Evolutionary conservation across 2,797 vertebrate genomes (phyloP), one percentile per base, ranked within the genome.

Genomic region (Sorex maritimensis): DNA sequence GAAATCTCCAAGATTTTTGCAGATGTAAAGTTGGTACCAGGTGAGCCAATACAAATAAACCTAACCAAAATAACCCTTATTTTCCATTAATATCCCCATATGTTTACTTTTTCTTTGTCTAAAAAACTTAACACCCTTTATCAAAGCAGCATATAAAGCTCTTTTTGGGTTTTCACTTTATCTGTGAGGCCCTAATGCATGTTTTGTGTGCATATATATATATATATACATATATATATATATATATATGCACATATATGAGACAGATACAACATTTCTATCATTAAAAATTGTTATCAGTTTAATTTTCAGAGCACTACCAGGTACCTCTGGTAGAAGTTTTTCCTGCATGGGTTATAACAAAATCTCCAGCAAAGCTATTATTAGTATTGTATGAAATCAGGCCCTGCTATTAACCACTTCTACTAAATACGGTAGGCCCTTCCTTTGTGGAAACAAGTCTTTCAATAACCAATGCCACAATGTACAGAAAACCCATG

Each of bases 351-450:
- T 63, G 28, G 74, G 26, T 11, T 46, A 46, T 77, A 91, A 55
- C 11, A 17, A 88, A 69, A 90, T 94, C 44, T 90, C 68, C 77
- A 77, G 44, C 72, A 49, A 93, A 74, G 38, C 52, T 79, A 91
- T 72, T 87, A 83, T 90, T 52, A 81, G 68, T 58, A 92, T 24
- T 71, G 2, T 23, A 61, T 21, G 19, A 61, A 94, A 88, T 77
- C 24, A 61, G 61, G 52, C 21, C 63, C 82, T 55, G 28, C 46
- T 67, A 91, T 72, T 84, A 72, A 81, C 8, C 58, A 44, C 30
- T 89, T 72, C 26, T 84, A 23, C 38, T 74, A 87, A 87, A 55
- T 30, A 87, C 82, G 11, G 6, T 46, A 49, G 26, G 6, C 19
- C 21, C 58, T 4, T 13, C 49, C 41, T 71, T 65, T 78, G 58